phyloP scores from a whole-genome alignment of 2,888 invertebrate genomes.

The Neoscelio sp. region DNA sequence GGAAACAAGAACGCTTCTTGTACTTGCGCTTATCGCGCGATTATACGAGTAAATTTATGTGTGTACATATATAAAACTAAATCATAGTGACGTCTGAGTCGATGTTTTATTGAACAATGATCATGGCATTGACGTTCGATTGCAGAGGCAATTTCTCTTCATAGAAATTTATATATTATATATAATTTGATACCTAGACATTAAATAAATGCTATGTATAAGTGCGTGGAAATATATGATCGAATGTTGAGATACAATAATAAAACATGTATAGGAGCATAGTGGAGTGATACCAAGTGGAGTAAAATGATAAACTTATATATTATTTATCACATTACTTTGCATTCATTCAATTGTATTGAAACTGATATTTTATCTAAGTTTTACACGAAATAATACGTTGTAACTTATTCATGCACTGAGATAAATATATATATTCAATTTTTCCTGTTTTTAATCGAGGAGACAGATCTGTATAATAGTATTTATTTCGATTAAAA shows the following conservation, averaged over 20 bases:
- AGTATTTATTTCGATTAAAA: too few species aligned
- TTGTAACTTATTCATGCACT: too few species aligned
- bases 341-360: conserved; percentile 8
- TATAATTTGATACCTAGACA: conserved; percentile 62
- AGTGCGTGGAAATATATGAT: conserved; percentile 43
- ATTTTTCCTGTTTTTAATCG: too few species aligned
- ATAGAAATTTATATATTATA: conserved; percentile 62
- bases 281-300: conserved; percentile 24
- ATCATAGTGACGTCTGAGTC: conserved; percentile 57
- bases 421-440: too few species aligned
- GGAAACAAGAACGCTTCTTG: conserved; percentile 68
- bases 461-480: too few species aligned
- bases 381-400: too few species aligned
- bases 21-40: conserved; percentile 67
- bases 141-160: conserved; percentile 53
- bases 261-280: conserved; percentile 22
- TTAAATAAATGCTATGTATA: conserved; percentile 49
- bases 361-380: background rate
- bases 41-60: conserved; percentile 64
- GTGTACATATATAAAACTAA: conserved; percentile 64
- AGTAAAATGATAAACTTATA: conserved; percentile 39
- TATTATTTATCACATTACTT: conserved; percentile 24
- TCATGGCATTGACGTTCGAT: conserved; percentile 52
- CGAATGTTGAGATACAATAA: conserved; percentile 58
- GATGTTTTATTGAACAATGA: conserved; percentile 63